Evolutionary conservation across 2,888 invertebrate species (phyloP).

Genomic region (Cenopis cana): DNA sequence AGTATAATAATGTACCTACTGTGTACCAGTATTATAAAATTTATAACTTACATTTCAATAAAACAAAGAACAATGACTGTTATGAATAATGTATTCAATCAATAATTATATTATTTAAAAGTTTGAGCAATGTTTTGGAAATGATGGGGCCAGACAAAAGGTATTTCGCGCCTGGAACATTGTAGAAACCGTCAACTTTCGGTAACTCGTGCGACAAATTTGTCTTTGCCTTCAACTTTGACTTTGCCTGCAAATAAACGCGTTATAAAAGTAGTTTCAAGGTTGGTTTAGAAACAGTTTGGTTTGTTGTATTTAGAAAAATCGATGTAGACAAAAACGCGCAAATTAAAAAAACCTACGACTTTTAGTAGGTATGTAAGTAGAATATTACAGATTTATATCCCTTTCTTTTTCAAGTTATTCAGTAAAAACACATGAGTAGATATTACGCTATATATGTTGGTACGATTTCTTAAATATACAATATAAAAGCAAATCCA

Average conservation of each 20-base stretch:
- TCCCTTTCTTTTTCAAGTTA: neutral
- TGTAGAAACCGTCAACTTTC: conserved; percentile 25
- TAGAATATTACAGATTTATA: neutral
- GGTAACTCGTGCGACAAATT: conserved; percentile 29
- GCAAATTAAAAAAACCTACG: too few relatives aligned
- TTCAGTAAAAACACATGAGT: neutral
- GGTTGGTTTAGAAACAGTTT: neutral
- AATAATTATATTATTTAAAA: conserved; percentile 15
- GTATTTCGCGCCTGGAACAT: conserved; percentile 15
- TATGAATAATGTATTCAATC: conserved; percentile 7
- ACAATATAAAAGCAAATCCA: neutral
- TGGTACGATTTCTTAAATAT: neutral
- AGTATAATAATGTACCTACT: too few relatives aligned
- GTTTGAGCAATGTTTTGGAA: conserved; percentile 23
- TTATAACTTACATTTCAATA: neutral
- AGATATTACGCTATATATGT: neutral
- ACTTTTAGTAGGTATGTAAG: too few relatives aligned
- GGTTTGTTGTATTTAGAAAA: conserved; percentile 26
- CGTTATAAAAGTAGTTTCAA: conserved; percentile 21
- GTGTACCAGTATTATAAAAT: too few relatives aligned
- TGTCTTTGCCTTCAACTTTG: conserved; percentile 26
- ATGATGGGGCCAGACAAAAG: conserved; percentile 17
- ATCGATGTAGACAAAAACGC: neutral
- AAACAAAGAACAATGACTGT: neutral
- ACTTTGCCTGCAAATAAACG: conserved; percentile 17